A percentile compares a stretch with the other conserved stretches of the same genome.
phyloP scores from a whole-genome alignment of 1,140 invertebrate species.

The Drosophila pandora region DNA sequence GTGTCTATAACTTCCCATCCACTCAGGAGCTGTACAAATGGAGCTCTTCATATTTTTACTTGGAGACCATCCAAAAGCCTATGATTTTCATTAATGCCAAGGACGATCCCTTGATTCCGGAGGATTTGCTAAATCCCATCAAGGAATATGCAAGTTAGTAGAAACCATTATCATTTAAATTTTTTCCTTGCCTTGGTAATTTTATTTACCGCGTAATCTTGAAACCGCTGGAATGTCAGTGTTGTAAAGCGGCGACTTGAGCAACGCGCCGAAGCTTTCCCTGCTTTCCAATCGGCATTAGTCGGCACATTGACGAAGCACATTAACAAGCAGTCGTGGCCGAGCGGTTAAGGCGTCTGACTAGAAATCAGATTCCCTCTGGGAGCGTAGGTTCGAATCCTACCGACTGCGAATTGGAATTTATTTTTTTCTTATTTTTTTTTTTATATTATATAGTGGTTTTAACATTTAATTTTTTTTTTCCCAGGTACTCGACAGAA shows the following conservation, averaged over 20 bases:
- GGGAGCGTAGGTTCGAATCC: slow-evolving; percentile 94
- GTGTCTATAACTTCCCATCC: slow-evolving; percentile 90
- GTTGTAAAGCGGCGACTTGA: neutral
- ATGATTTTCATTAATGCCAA: slow-evolving; percentile 95
- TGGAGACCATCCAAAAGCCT: slow-evolving; percentile 90
- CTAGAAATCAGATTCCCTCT: slow-evolving; percentile 94
- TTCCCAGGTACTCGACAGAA: slow-evolving; percentile 87
- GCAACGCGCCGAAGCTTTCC: slow-evolving; percentile 1
- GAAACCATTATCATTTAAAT: neutral
- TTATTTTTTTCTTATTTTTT: slow-evolving; percentile 3
- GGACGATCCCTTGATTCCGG: slow-evolving; percentile 95
- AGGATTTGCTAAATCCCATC: slow-evolving; percentile 88
- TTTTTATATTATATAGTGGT: slow-evolving; percentile 56
- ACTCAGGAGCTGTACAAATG: slow-evolving; percentile 92
- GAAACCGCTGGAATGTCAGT: neutral
- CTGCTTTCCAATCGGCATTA: neutral
- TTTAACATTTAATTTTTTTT: slow-evolving; percentile 70
- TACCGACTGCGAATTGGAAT: slow-evolving; percentile 89
- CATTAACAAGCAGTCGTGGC: slow-evolving; percentile 93
- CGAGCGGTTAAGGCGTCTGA: slow-evolving; percentile 94
- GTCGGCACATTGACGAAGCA: slow-evolving; percentile 48
- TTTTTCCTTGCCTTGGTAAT: neutral
- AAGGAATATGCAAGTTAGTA: slow-evolving; percentile 90
- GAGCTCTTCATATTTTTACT: slow-evolving; percentile 91
- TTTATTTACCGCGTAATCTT: neutral